Conservation (phyloP, 2,888 invertebrate species). For the Choristoneura rosaceana region DNA sequence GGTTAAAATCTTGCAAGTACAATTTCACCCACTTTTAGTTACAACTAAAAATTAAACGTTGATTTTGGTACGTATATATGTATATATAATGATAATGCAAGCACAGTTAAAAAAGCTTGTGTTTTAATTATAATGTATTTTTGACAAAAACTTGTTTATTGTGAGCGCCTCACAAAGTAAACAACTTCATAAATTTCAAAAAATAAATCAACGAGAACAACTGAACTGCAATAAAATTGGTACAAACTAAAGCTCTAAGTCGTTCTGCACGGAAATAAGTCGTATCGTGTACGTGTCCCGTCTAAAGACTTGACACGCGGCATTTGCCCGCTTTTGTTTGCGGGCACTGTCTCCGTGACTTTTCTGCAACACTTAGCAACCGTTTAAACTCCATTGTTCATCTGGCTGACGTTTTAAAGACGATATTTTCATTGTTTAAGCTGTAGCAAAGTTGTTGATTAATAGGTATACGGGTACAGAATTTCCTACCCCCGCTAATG, state of each 20-base stretch:
- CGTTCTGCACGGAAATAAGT: slow-evolving; percentile 4
- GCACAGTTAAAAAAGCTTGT: no score
- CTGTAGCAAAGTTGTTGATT: slow-evolving; percentile 8
- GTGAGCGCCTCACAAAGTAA: no score
- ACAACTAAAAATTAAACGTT: no score
- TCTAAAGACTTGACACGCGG: slow-evolving; percentile 42
- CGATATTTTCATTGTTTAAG: slow-evolving; percentile 61
- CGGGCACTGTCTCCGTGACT: slow-evolving; percentile 61
- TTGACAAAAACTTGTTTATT: no score
- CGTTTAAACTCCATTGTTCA: slow-evolving; percentile 73
- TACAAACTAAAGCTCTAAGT: slow-evolving; percentile 1
- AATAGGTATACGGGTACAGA: slow-evolving; percentile 4
- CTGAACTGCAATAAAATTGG: no score
- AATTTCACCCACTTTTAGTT: no score
- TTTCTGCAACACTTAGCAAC: slow-evolving; percentile 74
- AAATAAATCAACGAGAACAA: no score
- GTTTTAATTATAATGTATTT: no score
- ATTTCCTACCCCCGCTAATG: background rate
- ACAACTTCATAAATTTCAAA: no score
- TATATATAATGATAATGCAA: no score
- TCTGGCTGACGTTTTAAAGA: slow-evolving; percentile 64
- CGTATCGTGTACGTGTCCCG: slow-evolving; percentile 9
- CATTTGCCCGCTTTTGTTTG: slow-evolving; percentile 72
- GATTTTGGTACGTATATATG: no score
- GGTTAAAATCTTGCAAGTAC: no score